Conservation (phyloP, 2,113 vertebrate species). For the Irena cyanogastra region DNA sequence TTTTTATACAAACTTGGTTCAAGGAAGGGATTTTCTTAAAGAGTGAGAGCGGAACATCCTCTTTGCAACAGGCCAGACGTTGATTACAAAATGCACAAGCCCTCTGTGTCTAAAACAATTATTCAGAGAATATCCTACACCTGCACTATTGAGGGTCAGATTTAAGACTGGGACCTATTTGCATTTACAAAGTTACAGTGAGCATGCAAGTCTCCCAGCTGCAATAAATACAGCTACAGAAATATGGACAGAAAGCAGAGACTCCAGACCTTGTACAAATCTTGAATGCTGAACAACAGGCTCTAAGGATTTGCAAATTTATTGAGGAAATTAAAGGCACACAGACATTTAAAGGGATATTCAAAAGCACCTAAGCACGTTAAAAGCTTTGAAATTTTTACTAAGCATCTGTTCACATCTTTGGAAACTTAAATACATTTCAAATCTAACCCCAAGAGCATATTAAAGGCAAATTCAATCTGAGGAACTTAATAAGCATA, state of each 20-base stretch:
- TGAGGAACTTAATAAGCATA: background rate
- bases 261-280: background rate
- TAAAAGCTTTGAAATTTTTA: slow-evolving; percentile 47
- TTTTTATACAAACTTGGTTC: background rate
- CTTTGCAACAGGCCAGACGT: background rate
- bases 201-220: background rate
- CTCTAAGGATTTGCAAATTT: background rate
- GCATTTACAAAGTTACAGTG: background rate
- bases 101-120: background rate
- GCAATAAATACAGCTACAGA: background rate
- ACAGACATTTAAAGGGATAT: background rate
- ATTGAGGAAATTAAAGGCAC: slow-evolving; percentile 15
- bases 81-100: background rate
- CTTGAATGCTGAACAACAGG: background rate
- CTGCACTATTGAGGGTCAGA: background rate
- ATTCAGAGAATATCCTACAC: background rate
- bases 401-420: slow-evolving; percentile 22
- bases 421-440: slow-evolving; percentile 48
- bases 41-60: background rate
- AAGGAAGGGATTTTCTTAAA: background rate
- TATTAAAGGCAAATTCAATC: slow-evolving; percentile 6
- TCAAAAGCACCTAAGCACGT: slow-evolving; percentile 23
- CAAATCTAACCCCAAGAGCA: slow-evolving; percentile 3
- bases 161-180: background rate
- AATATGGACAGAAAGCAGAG: background rate